These are phyloP conservation scores for Drosophila triauraria DNA, from an alignment of 1,140 invertebrate genomes.

Conservation along the genomic window DNA sequence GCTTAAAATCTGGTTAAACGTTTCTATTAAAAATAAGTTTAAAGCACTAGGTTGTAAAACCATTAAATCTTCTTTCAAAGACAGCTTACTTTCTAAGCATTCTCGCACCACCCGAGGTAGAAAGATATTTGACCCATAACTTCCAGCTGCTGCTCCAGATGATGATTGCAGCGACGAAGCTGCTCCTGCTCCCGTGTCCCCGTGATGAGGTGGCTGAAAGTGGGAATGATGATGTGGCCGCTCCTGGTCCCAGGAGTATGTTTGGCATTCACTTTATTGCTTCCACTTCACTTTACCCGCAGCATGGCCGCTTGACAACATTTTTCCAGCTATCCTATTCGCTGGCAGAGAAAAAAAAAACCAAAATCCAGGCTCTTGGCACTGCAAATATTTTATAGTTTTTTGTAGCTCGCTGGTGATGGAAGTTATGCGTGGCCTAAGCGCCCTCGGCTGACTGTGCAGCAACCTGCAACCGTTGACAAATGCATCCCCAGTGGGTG, in stretches of 20 bases:
- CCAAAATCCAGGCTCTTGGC: slow-evolving; percentile 57
- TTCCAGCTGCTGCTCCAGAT: slow-evolving; percentile 27
- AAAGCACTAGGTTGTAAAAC: background rate
- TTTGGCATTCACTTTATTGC: slow-evolving; percentile 72
- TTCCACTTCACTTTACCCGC: slow-evolving; percentile 64
- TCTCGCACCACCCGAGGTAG: background rate
- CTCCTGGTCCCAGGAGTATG: slow-evolving; percentile 50
- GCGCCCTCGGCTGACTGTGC: slow-evolving; percentile 41
- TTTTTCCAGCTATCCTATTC: slow-evolving; percentile 32
- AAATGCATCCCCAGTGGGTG: slow-evolving; percentile 69
- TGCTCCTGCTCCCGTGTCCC: background rate
- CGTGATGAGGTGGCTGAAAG: slow-evolving; percentile 34
- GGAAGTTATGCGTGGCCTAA: slow-evolving; percentile 69
- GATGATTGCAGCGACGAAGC: slow-evolving; percentile 11
- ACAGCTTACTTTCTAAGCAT: slow-evolving; percentile 8
- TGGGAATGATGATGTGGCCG: slow-evolving; percentile 26
- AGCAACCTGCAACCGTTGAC: slow-evolving; percentile 50
- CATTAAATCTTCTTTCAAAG: slow-evolving; percentile 11
- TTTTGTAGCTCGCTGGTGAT: slow-evolving; percentile 64
- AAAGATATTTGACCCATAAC: slow-evolving; percentile 32
- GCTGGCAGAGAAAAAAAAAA: slow-evolving; percentile 20
- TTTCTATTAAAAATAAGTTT: background rate
- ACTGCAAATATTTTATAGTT: slow-evolving; percentile 63
- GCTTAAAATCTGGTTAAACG: background rate
- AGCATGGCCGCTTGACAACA: slow-evolving; percentile 45